Conservation (phyloP, 2,113 vertebrate species). For the Actinemys pallida region DNA sequence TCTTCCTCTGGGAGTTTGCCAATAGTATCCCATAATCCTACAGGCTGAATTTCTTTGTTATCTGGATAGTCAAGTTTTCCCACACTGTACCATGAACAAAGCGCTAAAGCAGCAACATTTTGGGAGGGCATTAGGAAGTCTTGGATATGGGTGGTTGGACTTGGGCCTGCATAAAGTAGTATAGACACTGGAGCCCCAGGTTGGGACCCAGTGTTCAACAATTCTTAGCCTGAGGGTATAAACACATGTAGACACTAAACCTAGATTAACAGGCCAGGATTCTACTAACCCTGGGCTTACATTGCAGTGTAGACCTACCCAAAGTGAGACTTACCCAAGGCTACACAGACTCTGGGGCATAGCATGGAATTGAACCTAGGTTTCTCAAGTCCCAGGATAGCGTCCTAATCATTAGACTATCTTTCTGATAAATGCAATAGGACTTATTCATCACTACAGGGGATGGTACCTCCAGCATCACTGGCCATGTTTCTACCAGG, state of each 20-base stretch:
- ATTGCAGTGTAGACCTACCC: neutral
- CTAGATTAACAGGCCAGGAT: neutral
- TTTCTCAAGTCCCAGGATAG: neutral
- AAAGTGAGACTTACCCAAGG: neutral
- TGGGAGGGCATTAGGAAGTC: neutral
- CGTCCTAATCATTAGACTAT: neutral
- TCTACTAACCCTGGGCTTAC: neutral
- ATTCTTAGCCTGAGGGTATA: neutral
- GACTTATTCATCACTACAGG: neutral
- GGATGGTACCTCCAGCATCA: neutral
- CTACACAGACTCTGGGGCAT: neutral
- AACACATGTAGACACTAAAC: neutral
- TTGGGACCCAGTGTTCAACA: neutral
- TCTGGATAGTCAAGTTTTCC: neutral
- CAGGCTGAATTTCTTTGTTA: neutral
- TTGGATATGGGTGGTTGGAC: neutral
- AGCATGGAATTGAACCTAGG: neutral
- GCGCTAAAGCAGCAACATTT: neutral
- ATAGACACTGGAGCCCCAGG: neutral
- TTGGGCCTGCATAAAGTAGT: neutral
- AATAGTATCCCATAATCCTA: neutral
- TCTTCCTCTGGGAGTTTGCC: neutral
- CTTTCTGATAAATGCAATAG: neutral
- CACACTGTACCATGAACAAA: too few species aligned
- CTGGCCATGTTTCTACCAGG: too few species aligned